Evolutionary conservation across 1,140 invertebrate genomes (phyloP).

Genomic region (Pseudomyrmex pallidus): DNA sequence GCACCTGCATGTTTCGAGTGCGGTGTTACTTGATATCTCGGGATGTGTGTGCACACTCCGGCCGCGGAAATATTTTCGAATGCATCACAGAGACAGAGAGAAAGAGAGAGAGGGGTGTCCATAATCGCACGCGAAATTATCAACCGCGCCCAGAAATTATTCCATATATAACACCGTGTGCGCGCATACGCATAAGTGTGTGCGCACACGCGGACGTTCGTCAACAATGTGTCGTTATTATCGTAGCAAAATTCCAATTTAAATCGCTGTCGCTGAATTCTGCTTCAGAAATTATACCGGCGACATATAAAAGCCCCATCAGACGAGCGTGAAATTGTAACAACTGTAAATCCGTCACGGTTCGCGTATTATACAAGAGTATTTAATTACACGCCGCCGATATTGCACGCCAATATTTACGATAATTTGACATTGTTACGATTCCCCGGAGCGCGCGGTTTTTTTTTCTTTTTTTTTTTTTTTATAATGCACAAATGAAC

Average conservation of each 20-base stretch:
- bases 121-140: background rate
- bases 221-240: background rate
- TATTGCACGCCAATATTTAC: slow-evolving; percentile 36
- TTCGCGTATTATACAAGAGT: slow-evolving; percentile 20
- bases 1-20: slow-evolving; percentile 43
- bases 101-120: background rate
- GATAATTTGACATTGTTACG: slow-evolving; percentile 9
- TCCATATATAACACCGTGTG: too few relatives aligned
- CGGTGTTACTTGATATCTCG: slow-evolving; percentile 14
- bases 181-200: background rate
- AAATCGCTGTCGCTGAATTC: slow-evolving; percentile 26
- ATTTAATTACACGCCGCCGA: slow-evolving; percentile 31
- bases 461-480: too few relatives aligned
- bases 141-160: background rate
- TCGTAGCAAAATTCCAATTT: slow-evolving; percentile 6
- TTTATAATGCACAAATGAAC: too few relatives aligned
- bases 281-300: slow-evolving; percentile 9
- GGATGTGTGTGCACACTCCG: slow-evolving; percentile 1
- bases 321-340: slow-evolving; percentile 26
- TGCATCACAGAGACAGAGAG: background rate
- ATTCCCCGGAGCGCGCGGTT: background rate
- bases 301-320: background rate
- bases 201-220: background rate
- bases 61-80: slow-evolving; percentile 25
- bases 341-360: slow-evolving; percentile 24